A percentile compares a stretch with the other conserved stretches of the same genome.
Evolutionary conservation across 2,888 invertebrate species (phyloP).

Genomic region (Drosophila mercatorum): DNA sequence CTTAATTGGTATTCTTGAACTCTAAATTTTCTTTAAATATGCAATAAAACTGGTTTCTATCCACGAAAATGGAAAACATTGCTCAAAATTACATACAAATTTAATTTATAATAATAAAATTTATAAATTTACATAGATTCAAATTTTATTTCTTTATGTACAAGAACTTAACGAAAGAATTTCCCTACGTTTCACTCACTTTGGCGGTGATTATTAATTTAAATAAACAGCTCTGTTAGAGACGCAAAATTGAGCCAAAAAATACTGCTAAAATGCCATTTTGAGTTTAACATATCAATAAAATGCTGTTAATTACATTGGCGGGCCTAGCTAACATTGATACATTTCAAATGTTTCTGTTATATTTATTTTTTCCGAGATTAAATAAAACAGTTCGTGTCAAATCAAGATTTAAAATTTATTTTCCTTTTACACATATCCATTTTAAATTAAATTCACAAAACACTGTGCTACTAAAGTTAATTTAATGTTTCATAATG

Average conservation of each 20-base stretch:
- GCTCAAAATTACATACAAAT: too few relatives aligned
- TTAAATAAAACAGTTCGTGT: slow-evolving; percentile 1
- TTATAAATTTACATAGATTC: too few relatives aligned
- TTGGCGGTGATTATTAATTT: too few relatives aligned
- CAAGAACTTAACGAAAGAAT: background rate
- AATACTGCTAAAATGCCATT: background rate
- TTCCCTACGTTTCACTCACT: background rate
- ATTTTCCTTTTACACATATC: slow-evolving; percentile 56
- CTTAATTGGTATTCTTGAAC: too few relatives aligned
- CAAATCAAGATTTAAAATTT: slow-evolving; percentile 52
- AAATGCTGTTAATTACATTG: background rate
- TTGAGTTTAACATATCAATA: background rate
- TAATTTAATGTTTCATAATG: slow-evolving; percentile 57
- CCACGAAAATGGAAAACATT: too few relatives aligned
- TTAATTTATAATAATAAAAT: too few relatives aligned
- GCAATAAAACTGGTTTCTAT: too few relatives aligned
- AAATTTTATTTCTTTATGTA: background rate
- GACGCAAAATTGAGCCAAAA: too few relatives aligned
- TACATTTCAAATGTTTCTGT: background rate
- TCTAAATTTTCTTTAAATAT: too few relatives aligned
- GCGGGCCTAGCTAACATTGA: too few relatives aligned
- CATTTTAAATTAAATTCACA: slow-evolving; percentile 64
- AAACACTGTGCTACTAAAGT: slow-evolving; percentile 74
- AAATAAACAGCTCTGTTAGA: too few relatives aligned
- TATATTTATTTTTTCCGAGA: background rate